Evolutionary conservation across 1,140 invertebrate genomes (phyloP).

Genomic region (Tetramorium alpestre): DNA sequence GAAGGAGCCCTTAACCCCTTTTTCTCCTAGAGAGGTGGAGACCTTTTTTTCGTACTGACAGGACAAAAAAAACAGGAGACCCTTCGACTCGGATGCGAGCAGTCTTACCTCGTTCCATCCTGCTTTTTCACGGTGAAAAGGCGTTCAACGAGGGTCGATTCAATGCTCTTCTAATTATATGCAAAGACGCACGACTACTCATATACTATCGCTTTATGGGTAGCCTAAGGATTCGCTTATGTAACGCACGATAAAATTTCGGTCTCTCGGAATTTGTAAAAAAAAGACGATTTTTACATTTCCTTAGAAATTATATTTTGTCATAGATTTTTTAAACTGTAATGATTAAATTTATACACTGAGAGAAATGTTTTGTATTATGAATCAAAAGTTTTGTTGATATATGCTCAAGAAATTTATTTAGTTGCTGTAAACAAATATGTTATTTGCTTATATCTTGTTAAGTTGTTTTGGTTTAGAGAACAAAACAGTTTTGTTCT

Average conservation of each 20-base stretch:
- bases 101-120: conserved; percentile 74
- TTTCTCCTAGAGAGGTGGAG: conserved; percentile 67
- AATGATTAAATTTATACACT: background rate
- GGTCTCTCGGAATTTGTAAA: conserved; percentile 41
- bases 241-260: conserved; percentile 50
- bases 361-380: too few relatives aligned
- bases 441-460: too few relatives aligned
- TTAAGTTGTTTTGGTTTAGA: too few relatives aligned
- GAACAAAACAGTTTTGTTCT: too few relatives aligned
- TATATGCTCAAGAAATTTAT: too few relatives aligned
- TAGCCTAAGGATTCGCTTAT: conserved; percentile 55
- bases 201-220: conserved; percentile 57
- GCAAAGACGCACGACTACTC: conserved; percentile 77
- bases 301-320: background rate
- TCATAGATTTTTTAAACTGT: background rate
- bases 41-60: conserved; percentile 68
- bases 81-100: conserved; percentile 70
- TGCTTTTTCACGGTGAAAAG: conserved; percentile 78
- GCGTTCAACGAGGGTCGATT: conserved; percentile 77
- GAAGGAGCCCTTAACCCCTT: conserved; percentile 76
- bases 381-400: too few relatives aligned
- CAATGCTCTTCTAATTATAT: conserved; percentile 83
- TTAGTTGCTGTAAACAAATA: too few relatives aligned
- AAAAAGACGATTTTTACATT: background rate
- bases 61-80: conserved; percentile 60